These are phyloP conservation scores for Neotoxoptera formosana DNA, from an alignment of 1,140 invertebrate species.

Conservation along the genomic window DNA sequence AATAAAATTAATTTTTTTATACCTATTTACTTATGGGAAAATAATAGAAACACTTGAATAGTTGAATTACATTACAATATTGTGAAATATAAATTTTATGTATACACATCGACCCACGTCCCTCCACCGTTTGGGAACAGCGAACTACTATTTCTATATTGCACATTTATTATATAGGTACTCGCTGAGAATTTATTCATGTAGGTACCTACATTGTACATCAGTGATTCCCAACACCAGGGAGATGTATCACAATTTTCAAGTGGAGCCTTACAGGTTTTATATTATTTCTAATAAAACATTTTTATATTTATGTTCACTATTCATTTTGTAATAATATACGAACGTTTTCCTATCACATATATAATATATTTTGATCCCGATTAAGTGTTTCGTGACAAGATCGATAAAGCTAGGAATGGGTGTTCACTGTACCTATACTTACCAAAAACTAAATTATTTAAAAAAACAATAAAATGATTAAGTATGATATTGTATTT, in stretches of 20 bases:
- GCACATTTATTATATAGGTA: not conserved
- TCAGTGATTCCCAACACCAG: not conserved
- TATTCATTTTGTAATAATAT: not conserved
- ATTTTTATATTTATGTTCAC: not conserved
- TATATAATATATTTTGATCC: not conserved
- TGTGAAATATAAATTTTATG: not conserved
- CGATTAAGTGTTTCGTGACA: not conserved
- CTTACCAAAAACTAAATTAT: no score
- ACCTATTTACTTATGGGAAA: slow-evolving; percentile 32
- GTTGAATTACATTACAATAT: slow-evolving; percentile 22
- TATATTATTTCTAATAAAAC: not conserved
- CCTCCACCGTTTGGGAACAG: not conserved
- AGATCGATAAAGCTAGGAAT: not conserved
- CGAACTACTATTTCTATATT: not conserved
- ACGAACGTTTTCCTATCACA: not conserved
- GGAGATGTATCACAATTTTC: not conserved
- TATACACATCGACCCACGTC: not conserved
- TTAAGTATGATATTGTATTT: not conserved
- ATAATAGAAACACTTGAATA: slow-evolving; percentile 35
- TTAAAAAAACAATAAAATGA: no score
- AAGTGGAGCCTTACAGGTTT: not conserved
- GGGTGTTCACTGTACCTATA: no score
- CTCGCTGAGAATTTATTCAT: not conserved
- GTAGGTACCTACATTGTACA: not conserved
- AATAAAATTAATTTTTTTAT: slow-evolving; percentile 12